A percentile compares a stretch with the other conserved stretches of the same genome.
phyloP scores from a whole-genome alignment of 2,888 invertebrate species.

The Drosophila hamatofila region DNA sequence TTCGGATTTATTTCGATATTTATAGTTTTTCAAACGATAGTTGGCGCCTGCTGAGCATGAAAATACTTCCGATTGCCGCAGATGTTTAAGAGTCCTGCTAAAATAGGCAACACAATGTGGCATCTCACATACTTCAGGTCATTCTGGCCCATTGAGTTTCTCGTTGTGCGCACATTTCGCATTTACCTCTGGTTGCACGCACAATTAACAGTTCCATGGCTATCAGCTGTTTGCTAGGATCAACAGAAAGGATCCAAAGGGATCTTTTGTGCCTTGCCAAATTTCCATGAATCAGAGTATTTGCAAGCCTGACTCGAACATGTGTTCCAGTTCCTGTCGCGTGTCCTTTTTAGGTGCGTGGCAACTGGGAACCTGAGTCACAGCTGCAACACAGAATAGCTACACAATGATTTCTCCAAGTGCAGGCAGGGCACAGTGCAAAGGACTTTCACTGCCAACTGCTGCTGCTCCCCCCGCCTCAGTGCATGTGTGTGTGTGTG shows the following conservation, averaged over 20 bases:
- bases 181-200: slow-evolving; percentile 60
- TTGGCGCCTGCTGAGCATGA: neutral
- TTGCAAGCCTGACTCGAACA: slow-evolving; percentile 51
- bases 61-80: slow-evolving; percentile 33
- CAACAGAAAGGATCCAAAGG: slow-evolving; percentile 8
- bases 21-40: neutral
- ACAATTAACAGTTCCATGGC: slow-evolving; percentile 68
- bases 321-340: slow-evolving; percentile 65
- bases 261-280: slow-evolving; percentile 39
- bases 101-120: slow-evolving; percentile 3
- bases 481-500: neutral
- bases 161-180: slow-evolving; percentile 24
- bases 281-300: slow-evolving; percentile 53
- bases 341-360: slow-evolving; percentile 41
- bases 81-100: slow-evolving; percentile 39
- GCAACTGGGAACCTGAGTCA: slow-evolving; percentile 47
- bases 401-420: slow-evolving; percentile 69
- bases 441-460: slow-evolving; percentile 82
- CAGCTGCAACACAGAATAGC: slow-evolving; percentile 52
- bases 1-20: neutral
- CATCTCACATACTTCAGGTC: slow-evolving; percentile 17
- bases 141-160: slow-evolving; percentile 51
- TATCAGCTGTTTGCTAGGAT: slow-evolving; percentile 69
- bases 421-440: slow-evolving; percentile 73
- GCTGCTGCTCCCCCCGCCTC: slow-evolving; percentile 50